Base-by-base conservation (phyloP, 2,888 invertebrate genomes). In the Teleiodes luculella region DNA sequence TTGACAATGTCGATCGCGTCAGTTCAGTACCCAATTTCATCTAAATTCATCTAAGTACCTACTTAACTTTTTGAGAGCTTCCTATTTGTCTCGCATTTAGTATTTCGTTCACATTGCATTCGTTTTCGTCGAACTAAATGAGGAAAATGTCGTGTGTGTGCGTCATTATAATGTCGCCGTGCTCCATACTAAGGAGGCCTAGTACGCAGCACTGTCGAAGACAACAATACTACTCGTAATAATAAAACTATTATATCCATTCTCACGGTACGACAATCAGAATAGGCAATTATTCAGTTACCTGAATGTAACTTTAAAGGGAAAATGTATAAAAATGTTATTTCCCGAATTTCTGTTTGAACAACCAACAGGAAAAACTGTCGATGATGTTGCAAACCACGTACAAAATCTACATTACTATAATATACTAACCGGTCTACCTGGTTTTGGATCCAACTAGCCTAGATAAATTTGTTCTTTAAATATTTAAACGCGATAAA, bases 161-260 rank as follows among this genome's bases (percentile, higher is more conserved):
- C 43, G 43, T 43, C 43, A 43, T 11, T 28, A 20, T 8, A 28
- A 18, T 3, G 47, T 48, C 13, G 3, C 3, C 24, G 6, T 24
- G 18, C 8, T 10, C 11, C 47, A 31, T 48, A 16, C 35, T 48
- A 35, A 31, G n/a, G 16, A 33, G n/a, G 33, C 28, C 20, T 14
- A 14, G 16, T 48, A 48, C 47, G 20, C 47, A 18, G 14, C 2
- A 31, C 18, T 13, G 47, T 6, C 47, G 11, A 35, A 31, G 33
- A 35, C 33, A 46, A 48, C 33, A 48, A 31, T 48, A 31, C n/a
- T n/a, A n/a, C n/a, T n/a, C n/a, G 24, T 24, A 24, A 24, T 24
- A 24, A 43, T 43, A 28, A 43, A 43, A 43, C 24, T 11, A 43
- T 43, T 43, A 43, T 5, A 28, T 43, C 43, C n/a, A 43, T 43